These are phyloP conservation scores for Vanessa tameamea DNA, from an alignment of 1,140 invertebrate genomes.

Conservation along the genomic window DNA sequence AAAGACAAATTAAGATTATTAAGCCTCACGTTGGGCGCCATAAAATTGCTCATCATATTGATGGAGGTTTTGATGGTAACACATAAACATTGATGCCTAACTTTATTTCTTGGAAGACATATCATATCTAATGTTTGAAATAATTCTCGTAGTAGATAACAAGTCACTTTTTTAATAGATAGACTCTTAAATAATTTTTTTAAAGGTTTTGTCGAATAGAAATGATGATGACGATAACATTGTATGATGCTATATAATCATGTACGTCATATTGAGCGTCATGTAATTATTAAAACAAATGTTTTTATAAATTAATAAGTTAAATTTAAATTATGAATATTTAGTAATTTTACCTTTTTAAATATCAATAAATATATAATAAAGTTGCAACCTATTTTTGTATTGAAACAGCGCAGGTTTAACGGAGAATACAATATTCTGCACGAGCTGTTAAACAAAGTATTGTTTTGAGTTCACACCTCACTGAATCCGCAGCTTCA, in stretches of 20 bases:
- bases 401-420: neutral
- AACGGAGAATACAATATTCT: slow-evolving; percentile 3
- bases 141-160: neutral
- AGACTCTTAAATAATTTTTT: no score
- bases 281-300: no score
- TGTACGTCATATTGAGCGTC: no score
- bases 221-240: no score
- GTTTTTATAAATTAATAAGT: no score
- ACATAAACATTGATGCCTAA: slow-evolving; percentile 52
- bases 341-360: neutral
- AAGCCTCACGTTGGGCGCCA: slow-evolving; percentile 53
- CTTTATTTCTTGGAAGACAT: slow-evolving; percentile 45
- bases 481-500: neutral
- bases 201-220: no score
- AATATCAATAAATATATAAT: neutral
- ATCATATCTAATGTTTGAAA: neutral
- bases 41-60: slow-evolving; percentile 59
- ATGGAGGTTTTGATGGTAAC: slow-evolving; percentile 56
- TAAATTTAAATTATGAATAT: no score
- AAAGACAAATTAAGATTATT: slow-evolving; percentile 58
- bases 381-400: neutral
- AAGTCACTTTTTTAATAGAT: no score
- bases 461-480: slow-evolving; percentile 5
- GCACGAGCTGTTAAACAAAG: slow-evolving; percentile 5
- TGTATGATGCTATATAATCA: no score